Evolutionary conservation across 2,113 vertebrate genomes (phyloP), one percentile per base, ranked within the genome.

Genomic region (Vanacampus margaritifer): DNA sequence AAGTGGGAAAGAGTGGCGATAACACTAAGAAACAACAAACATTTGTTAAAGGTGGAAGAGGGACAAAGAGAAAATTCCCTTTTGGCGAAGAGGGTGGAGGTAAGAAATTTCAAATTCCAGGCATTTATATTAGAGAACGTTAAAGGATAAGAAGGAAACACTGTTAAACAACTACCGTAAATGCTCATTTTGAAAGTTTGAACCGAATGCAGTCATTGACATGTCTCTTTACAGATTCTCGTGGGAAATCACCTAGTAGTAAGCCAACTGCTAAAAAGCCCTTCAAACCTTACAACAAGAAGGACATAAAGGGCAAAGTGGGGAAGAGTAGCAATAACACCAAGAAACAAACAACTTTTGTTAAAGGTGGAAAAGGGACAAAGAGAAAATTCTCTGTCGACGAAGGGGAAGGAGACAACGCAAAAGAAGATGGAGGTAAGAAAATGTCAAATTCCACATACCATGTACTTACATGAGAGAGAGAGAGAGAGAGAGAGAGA

Each of bases 211-310:
- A 26, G 11, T 48, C 21, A 36, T 0, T 11, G 5, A 0, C 6
- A 1, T 28, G 5, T 58, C 21, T 70, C 61, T 51, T 9, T 69
- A 17, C 69, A 90, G 89, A 90, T 36, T 83, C 78, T 9, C 67
- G 68, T 13, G 84, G 87, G 39, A 70, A 74, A 62, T 88, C 80
- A 76, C 26, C 86, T 14, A 82, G 83, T 13, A 83, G 85, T 4
- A 86, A 57, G 51, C 36, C 57, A 45, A 24, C 35, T 9, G 74
- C 72, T 3, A 87, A 86, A 53, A 91, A 89, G 64, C 81, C 83
- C 0, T 91, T 89, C 26, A 92, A 91, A 65, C 75, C 85, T 0
- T 73, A 80, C 68, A 87, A 72, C 67, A 89, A 45, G 1, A 16
- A 74, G 13, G 84, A 87, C 43, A 84, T 41, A 45, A 84, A 77